Percentiles rank a stretch among this genome's conserved stretches.
These are phyloP conservation scores for Drosophila gaucha DNA, from an alignment of 2,888 invertebrate species.

Conservation along the genomic window DNA sequence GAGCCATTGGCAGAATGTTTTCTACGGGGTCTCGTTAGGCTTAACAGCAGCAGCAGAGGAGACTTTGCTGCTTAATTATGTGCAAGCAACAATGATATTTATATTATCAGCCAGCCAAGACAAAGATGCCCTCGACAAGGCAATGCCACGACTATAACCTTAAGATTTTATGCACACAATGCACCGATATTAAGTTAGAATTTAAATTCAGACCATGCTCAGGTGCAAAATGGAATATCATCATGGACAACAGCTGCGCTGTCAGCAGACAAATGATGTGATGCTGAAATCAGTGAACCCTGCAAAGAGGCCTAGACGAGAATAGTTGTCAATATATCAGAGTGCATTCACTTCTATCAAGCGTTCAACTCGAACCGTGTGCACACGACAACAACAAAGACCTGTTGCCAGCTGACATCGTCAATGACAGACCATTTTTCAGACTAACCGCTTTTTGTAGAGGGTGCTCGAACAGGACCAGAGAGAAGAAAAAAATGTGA, in stretches of 20 bases:
- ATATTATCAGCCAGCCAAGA: conserved; percentile 64
- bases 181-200: conserved; percentile 9
- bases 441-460: conserved; percentile 2
- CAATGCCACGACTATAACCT: conserved; percentile 13
- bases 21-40: conserved; percentile 61
- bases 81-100: conserved; percentile 80
- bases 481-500: conserved; percentile 5
- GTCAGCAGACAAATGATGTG: conserved; percentile 71
- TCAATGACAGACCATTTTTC: conserved; percentile 31
- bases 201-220: conserved; percentile 37
- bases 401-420: conserved; percentile 42
- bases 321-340: conserved; percentile 7
- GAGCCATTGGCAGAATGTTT: conserved; percentile 45
- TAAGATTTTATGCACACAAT: conserved; percentile 13
- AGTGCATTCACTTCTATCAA: conserved; percentile 32
- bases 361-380: conserved; percentile 6
- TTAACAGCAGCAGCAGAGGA: conserved; percentile 25
- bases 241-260: conserved; percentile 33
- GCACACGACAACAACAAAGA: conserved; percentile 11
- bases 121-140: conserved; percentile 34
- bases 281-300: conserved; percentile 49
- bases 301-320: conserved; percentile 13
- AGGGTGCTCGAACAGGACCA: conserved; percentile 6
- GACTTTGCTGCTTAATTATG: conserved; percentile 72
- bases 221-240: conserved; percentile 30